Percentiles rank a stretch among this genome's conserved stretches.
Evolutionary conservation across 2,797 vertebrate genomes (phyloP).

Genomic region (Acanthopagrus latus): DNA sequence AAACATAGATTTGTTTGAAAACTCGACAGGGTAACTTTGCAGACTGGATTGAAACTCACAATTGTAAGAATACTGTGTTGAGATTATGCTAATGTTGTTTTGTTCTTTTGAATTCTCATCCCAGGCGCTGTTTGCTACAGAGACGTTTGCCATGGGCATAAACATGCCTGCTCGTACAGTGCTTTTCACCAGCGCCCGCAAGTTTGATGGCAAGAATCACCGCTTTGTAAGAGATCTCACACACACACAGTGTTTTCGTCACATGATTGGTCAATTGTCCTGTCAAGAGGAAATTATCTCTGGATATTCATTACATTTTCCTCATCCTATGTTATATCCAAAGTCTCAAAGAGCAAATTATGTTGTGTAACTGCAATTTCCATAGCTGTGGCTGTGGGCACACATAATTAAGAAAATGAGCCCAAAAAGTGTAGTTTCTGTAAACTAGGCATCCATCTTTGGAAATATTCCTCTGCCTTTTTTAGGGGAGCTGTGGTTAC

Average conservation of each 20-base stretch:
- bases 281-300: background rate
- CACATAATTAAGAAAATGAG: slow-evolving; percentile 5
- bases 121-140: slow-evolving; percentile 97
- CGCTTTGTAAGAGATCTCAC: slow-evolving; percentile 90
- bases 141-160: slow-evolving; percentile 99
- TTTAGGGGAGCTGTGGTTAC: background rate
- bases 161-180: slow-evolving; percentile 99
- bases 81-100: background rate
- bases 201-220: slow-evolving; percentile 97
- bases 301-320: background rate
- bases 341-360: background rate
- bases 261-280: background rate
- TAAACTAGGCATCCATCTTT: slow-evolving; percentile 2
- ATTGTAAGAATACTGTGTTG: background rate
- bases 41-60: background rate
- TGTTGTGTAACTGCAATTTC: slow-evolving; percentile 4
- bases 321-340: background rate
- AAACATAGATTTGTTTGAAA: background rate
- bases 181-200: slow-evolving; percentile 96
- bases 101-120: slow-evolving; percentile 24
- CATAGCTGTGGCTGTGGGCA: slow-evolving; percentile 4
- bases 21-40: background rate
- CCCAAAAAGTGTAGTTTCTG: background rate
- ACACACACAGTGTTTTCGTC: slow-evolving; percentile 7
- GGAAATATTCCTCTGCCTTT: slow-evolving; percentile 1